These are phyloP conservation scores for Ernsta delagoae DNA, from an alignment of 2,888 invertebrate species.

Conservation along the genomic window DNA sequence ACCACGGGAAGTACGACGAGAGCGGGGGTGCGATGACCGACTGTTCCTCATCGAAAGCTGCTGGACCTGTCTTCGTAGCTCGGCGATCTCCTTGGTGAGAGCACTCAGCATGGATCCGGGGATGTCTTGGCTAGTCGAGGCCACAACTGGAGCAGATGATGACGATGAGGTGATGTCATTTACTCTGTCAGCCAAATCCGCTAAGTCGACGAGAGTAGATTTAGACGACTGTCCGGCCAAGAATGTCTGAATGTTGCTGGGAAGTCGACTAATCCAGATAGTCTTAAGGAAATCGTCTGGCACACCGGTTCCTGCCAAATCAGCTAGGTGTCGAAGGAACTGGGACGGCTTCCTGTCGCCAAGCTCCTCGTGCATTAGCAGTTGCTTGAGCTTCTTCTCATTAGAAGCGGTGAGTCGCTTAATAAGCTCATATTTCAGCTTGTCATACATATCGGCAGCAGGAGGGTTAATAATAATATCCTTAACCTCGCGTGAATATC, in stretches of 20 bases:
- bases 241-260: constrained; percentile 2
- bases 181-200: constrained; percentile 1
- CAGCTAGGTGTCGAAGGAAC: background rate
- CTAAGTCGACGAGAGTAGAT: constrained; percentile 6
- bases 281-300: background rate
- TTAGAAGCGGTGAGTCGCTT: background rate
- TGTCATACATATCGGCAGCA: background rate
- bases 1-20: constrained; percentile 4
- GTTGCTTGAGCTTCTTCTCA: constrained; percentile 5
- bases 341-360: constrained; percentile 5
- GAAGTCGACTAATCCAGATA: constrained; percentile 3
- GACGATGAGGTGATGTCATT: constrained; percentile 1
- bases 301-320: constrained; percentile 1
- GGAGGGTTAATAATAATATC: background rate
- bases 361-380: background rate
- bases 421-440: background rate
- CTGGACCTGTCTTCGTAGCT: constrained; percentile 1
- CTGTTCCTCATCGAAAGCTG: background rate
- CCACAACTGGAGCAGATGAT: constrained; percentile 1
- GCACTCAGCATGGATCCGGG: background rate
- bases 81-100: constrained; percentile 4
- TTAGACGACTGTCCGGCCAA: constrained; percentile 4
- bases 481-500: background rate
- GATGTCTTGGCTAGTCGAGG: background rate
- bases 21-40: background rate